These are phyloP conservation scores for Hemitrygon akajei DNA, from an alignment of 2,797 vertebrate species.

Conservation along the genomic window DNA sequence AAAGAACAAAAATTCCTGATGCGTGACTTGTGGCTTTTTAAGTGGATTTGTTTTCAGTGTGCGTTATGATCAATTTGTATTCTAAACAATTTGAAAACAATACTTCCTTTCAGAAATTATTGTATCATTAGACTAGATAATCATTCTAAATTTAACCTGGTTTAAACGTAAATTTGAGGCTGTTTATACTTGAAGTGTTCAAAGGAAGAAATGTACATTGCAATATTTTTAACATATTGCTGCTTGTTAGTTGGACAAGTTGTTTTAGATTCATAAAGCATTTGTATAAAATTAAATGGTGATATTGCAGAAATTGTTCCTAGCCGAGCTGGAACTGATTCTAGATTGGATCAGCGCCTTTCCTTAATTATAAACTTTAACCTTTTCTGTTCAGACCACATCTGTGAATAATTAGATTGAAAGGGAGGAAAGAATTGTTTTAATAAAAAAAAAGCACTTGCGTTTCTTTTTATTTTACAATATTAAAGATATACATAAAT, in stretches of 20 bases:
- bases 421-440: not conserved
- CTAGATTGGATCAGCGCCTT: not conserved
- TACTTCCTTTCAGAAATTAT: not conserved
- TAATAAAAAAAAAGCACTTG: not conserved
- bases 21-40: too few species aligned
- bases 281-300: not conserved
- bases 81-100: too few species aligned
- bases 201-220: not conserved
- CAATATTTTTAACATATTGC: not conserved
- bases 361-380: not conserved
- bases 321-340: not conserved
- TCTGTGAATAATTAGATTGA: not conserved
- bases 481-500: too few species aligned
- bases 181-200: not conserved
- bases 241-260: not conserved
- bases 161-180: not conserved
- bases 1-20: not conserved
- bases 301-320: slow-evolving; percentile 15
- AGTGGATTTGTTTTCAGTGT: not conserved
- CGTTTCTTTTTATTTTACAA: not conserved
- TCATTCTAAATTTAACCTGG: not conserved
- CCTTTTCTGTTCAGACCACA: not conserved
- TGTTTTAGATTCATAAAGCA: not conserved
- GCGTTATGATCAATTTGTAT: too few species aligned
- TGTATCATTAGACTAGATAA: not conserved